Conservation (phyloP, 2,888 invertebrate species). For the Holacanthella duospinosa region DNA sequence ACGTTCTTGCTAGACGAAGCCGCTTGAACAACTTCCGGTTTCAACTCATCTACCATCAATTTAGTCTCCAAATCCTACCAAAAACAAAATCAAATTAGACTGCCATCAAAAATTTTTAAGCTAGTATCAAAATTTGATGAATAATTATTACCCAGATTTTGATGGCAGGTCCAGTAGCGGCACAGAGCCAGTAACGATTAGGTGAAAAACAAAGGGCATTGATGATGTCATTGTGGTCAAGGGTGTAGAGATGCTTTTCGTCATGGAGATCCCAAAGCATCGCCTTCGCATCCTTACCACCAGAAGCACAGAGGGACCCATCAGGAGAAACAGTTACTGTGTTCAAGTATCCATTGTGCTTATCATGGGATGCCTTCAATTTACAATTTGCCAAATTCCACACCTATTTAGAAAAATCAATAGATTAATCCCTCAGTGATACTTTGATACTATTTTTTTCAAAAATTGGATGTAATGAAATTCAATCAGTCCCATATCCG, state of each 20-base stretch:
- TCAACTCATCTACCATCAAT: constrained; percentile 96
- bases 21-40: constrained; percentile 73
- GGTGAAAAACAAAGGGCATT: constrained; percentile 98
- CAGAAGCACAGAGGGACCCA: constrained; percentile 98
- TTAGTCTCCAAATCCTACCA: constrained; percentile 91
- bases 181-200: constrained; percentile 98
- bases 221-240: constrained; percentile 97
- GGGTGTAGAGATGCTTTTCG: constrained; percentile 95
- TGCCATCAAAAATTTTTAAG: too few species aligned
- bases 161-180: constrained; percentile 94
- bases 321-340: constrained; percentile 98
- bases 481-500: constrained; percentile 32
- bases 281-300: constrained; percentile 98
- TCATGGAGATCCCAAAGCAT: constrained; percentile 99
- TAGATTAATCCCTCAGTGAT: too few species aligned
- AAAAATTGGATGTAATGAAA: too few species aligned
- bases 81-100: constrained; percentile 40
- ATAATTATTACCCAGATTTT: constrained; percentile 99
- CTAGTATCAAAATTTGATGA: too few species aligned
- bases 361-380: constrained; percentile 94
- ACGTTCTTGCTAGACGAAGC: constrained; percentile 61
- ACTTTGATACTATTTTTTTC: too few species aligned
- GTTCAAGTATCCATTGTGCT: constrained; percentile 94
- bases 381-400: constrained; percentile 99
- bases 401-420: constrained; percentile 53